Evolutionary conservation across 2,113 vertebrate species (phyloP), one percentile per base, ranked within the genome.

Genomic region (Etheostoma spectabile): DNA sequence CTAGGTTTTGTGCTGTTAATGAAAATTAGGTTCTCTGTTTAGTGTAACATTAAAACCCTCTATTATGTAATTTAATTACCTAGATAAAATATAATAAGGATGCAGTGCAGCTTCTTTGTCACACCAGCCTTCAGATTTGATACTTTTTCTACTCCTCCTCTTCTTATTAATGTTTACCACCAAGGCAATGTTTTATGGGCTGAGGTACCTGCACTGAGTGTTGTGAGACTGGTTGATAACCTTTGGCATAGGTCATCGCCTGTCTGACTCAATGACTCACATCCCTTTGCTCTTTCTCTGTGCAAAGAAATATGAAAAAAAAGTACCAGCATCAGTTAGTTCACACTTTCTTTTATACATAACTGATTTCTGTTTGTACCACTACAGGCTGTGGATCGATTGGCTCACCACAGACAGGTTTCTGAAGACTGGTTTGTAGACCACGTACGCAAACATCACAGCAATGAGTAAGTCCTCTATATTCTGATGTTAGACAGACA

Each of bases 391-490:
- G 82, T 85, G 80, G 69, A 83, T 78, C 82, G 87, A 74, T 72
- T 62, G 90, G 74, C 68, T 27, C 69, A 61, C 72, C 80, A 84
- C 74, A 77, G 61, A 62, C 61, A 27, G 15, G 62, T 88, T 91
- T 89, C 88, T 75, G 79, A 91, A 82, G 91, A 91, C 80, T 15
- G 71, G 66, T 73, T 87, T 67, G 67, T 70, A 84, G 78, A 84
- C 74, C 68, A 53, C 83, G 38, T 42, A 77, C 84, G 24, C 86
- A 83, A 69, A 79, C 78, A 35, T 59, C 61, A 62, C 86, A 86
- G 91, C 90, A 76, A 96, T 96, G 95, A 95, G 95, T 96, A 89
- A 94, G 95, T 95, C 71, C 14, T 46, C 62, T 63, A 18, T 13
- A 53, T 27, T 68, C 59, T 79, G 79, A 84, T 79, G 48, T 55